A percentile compares a stretch with the other conserved stretches of the same genome.
Evolutionary conservation across 2,113 vertebrate genomes (phyloP).

Genomic region (Haplochromis burtoni): DNA sequence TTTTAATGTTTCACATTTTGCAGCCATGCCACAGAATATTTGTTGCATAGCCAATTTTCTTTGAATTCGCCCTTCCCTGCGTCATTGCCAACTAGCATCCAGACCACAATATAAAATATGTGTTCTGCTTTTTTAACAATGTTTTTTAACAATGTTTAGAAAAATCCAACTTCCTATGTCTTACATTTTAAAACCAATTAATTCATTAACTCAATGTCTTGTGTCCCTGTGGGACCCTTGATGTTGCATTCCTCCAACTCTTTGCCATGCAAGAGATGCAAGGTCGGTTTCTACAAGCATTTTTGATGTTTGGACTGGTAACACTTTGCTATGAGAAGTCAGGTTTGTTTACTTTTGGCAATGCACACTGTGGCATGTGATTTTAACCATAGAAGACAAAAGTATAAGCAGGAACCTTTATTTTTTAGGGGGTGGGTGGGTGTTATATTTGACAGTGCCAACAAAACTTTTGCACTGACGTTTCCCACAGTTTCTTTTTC

Average conservation of each 20-base stretch:
- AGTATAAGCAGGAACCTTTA: not conserved
- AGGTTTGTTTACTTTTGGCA: not conserved
- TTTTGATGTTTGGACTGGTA: not conserved
- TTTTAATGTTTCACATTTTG: not conserved
- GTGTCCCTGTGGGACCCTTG: not conserved
- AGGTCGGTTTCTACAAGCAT: not conserved
- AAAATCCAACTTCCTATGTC: not conserved
- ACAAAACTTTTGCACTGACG: not conserved
- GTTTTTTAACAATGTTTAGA: not conserved
- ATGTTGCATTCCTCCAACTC: not conserved
- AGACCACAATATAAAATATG: not conserved
- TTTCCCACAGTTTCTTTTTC: not conserved
- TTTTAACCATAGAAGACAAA: not conserved
- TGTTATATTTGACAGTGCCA: not conserved
- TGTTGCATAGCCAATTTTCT: not conserved
- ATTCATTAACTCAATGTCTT: not conserved
- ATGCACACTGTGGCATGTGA: not conserved
- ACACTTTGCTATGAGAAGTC: not conserved
- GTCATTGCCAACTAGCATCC: not conserved
- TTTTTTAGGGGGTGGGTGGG: not conserved
- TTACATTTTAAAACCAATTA: not conserved
- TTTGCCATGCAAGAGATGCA: not conserved
- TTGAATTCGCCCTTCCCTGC: not conserved
- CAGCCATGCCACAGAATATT: not conserved
- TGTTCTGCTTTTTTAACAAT: not conserved